Conservation (phyloP, 2,797 vertebrate genomes). For the Austrolebias charrua region DNA sequence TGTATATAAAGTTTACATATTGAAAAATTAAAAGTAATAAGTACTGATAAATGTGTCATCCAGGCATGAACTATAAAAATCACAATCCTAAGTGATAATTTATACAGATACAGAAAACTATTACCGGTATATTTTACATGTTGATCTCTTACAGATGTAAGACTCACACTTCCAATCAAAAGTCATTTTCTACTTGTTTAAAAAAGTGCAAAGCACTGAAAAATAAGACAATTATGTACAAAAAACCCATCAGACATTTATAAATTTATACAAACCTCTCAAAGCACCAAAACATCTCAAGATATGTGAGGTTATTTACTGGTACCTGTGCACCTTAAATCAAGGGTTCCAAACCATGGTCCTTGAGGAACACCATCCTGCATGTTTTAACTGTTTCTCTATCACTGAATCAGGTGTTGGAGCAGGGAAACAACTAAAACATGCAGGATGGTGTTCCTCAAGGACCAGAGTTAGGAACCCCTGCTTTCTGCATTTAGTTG, state of each 20-base stretch:
- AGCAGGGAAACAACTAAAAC: too few species aligned
- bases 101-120: conserved; percentile 27
- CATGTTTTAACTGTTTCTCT: too few species aligned
- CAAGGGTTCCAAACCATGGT: too few species aligned
- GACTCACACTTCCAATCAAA: conserved; percentile 39
- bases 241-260: neutral
- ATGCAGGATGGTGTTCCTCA: too few species aligned
- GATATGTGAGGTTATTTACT: conserved; percentile 27
- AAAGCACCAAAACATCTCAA: conserved; percentile 49
- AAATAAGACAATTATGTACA: conserved; percentile 46
- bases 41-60: conserved; percentile 15
- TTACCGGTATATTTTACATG: conserved; percentile 64
- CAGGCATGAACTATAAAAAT: conserved; percentile 4
- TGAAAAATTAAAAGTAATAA: neutral
- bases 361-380: too few species aligned
- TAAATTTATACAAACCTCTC: conserved; percentile 53
- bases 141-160: conserved; percentile 30
- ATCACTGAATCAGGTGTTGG: too few species aligned
- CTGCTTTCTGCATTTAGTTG: conserved; percentile 6
- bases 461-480: too few species aligned
- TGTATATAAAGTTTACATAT: conserved; percentile 9
- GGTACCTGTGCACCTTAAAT: conserved; percentile 8
- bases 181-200: conserved; percentile 58
- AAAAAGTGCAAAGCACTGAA: conserved; percentile 52
- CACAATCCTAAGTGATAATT: conserved; percentile 19